Conservation (phyloP, 2,888 invertebrate species). For the Drosophila maculinotata region DNA sequence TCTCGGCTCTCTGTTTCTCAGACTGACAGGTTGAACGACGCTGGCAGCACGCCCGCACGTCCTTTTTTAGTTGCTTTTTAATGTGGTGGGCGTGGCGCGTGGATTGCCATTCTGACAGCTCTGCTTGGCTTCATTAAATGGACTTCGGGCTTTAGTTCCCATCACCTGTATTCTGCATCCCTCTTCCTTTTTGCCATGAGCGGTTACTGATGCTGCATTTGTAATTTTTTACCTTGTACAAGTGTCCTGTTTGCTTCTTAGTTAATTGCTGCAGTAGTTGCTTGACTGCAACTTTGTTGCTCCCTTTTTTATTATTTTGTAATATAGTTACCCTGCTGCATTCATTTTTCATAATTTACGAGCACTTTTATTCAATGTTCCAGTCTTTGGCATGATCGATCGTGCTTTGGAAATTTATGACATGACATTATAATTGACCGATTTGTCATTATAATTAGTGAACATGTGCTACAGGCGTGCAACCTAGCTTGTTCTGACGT, state of each 20-base stretch:
- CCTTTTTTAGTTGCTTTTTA: constrained; percentile 74
- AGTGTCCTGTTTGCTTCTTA: constrained; percentile 48
- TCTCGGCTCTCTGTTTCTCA: constrained; percentile 5
- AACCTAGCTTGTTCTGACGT: constrained; percentile 16
- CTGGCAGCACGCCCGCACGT: constrained; percentile 70
- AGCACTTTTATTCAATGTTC: constrained; percentile 75
- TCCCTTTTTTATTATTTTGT: constrained; percentile 21
- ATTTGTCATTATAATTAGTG: constrained; percentile 80
- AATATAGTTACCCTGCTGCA: constrained; percentile 48
- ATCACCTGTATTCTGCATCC: constrained; percentile 3
- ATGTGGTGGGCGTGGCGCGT: constrained; percentile 69
- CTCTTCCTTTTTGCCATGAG: constrained; percentile 51
- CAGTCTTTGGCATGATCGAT: constrained; percentile 68
- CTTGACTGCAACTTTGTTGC: constrained; percentile 7
- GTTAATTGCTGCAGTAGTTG: constrained; percentile 49
- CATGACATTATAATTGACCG: constrained; percentile 80
- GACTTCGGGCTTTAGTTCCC: constrained; percentile 14
- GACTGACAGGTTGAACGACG: constrained; percentile 71
- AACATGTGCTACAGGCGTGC: constrained; percentile 45
- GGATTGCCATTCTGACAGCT: constrained; percentile 74
- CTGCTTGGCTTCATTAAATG: constrained; percentile 60
- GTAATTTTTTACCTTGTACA: constrained; percentile 22
- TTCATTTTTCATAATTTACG: constrained; percentile 62
- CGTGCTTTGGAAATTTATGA: constrained; percentile 71
- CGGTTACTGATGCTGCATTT: constrained; percentile 43